phyloP scores from a whole-genome alignment of 2,888 invertebrate genomes.

The Dione vanillae region DNA sequence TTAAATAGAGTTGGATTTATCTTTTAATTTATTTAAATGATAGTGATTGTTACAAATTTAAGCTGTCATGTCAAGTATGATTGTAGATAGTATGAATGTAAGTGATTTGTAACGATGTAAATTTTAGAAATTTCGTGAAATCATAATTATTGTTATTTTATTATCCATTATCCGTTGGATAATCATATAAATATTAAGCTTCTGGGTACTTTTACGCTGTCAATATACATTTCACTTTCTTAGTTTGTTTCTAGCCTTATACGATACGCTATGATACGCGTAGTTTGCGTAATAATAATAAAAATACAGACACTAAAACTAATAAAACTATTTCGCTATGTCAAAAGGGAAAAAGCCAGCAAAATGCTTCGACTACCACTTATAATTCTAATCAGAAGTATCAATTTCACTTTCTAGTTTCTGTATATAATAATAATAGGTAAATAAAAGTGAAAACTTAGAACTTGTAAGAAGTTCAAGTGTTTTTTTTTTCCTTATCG shows the following conservation, averaged over 20 bases:
- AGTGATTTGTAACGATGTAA: too few species aligned
- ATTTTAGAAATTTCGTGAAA: too few species aligned
- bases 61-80: too few species aligned
- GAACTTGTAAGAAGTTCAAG: background rate
- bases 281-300: background rate
- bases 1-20: too few species aligned
- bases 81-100: too few species aligned
- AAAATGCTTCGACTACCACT: background rate
- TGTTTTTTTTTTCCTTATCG: background rate
- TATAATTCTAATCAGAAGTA: background rate
- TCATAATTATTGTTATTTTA: too few species aligned
- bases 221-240: too few species aligned
- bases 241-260: background rate
- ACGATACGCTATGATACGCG: background rate
- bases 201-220: too few species aligned
- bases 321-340: background rate
- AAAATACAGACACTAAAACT: background rate
- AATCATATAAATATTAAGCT: too few species aligned
- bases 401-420: background rate
- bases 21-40: too few species aligned
- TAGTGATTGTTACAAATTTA: too few species aligned
- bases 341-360: background rate
- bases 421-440: background rate
- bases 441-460: slow-evolving; percentile 11
- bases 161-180: too few species aligned